A percentile compares a stretch with the other conserved stretches of the same genome.
phyloP scores from a whole-genome alignment of 2,797 vertebrate genomes.

The Dendrocincla fuliginosa region DNA sequence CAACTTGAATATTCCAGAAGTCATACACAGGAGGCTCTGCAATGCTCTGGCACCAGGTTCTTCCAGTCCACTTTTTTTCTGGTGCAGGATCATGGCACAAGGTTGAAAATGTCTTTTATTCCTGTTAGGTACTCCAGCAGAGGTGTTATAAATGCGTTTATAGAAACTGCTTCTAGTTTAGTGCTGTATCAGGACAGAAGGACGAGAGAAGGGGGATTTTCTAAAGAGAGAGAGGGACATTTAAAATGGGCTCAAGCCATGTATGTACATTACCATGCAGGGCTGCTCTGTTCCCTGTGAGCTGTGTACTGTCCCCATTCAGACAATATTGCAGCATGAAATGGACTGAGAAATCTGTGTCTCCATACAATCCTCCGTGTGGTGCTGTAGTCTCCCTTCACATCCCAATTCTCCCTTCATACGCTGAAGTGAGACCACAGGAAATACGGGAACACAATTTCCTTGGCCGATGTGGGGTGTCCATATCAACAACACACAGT shows the following conservation, averaged over 20 bases:
- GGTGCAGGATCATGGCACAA: neutral
- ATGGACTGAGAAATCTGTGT: neutral
- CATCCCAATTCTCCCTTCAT: neutral
- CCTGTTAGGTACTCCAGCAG: neutral
- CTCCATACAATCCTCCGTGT: neutral
- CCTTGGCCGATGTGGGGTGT: neutral
- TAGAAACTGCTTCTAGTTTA: neutral
- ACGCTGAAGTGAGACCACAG: neutral
- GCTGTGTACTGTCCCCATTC: neutral
- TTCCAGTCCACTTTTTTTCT: neutral
- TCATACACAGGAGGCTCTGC: neutral
- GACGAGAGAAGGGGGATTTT: neutral
- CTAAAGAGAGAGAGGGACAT: neutral
- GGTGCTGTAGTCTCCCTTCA: neutral
- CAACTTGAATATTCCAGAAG: neutral
- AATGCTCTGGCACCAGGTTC: neutral
- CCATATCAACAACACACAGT: neutral
- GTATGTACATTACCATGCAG: neutral
- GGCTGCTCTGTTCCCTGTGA: neutral
- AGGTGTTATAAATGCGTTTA: neutral
- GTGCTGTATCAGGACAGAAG: neutral
- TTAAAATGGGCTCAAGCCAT: neutral
- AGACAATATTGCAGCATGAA: neutral
- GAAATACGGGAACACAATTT: neutral
- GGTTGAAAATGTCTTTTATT: neutral